Conservation (phyloP, 2,888 invertebrate species). For the Hemaris fuciformis region DNA sequence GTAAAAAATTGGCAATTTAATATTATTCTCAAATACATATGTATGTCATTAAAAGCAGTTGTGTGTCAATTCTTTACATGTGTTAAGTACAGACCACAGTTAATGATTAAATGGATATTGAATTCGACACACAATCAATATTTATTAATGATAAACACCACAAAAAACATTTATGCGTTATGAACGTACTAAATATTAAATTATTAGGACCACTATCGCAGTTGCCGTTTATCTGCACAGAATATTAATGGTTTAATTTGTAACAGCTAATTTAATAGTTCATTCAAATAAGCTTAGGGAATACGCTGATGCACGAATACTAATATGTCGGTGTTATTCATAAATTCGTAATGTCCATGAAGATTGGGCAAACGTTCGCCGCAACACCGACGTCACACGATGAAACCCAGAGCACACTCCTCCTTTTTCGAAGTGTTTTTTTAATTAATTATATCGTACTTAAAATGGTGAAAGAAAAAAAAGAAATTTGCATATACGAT, state of each 20-base stretch:
- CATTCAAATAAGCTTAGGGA: background rate
- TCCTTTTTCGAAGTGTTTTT: too few relatives aligned
- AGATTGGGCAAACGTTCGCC: too few relatives aligned
- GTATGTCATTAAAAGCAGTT: too few relatives aligned
- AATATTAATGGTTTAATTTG: background rate
- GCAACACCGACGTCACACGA: too few relatives aligned
- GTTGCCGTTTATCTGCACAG: background rate
- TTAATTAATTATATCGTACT: too few relatives aligned
- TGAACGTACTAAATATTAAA: background rate
- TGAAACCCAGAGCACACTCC: too few relatives aligned
- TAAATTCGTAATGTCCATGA: too few relatives aligned
- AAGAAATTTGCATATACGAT: too few relatives aligned
- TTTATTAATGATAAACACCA: background rate
- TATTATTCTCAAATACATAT: too few relatives aligned
- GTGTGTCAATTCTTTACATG: background rate
- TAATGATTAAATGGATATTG: background rate
- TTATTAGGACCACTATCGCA: background rate
- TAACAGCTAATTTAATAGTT: background rate
- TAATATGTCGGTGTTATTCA: background rate
- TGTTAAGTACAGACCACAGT: background rate
- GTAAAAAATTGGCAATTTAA: too few relatives aligned
- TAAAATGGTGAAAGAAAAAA: too few relatives aligned
- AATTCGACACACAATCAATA: background rate
- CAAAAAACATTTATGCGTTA: background rate
- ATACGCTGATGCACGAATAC: background rate